A percentile compares a stretch with the other conserved stretches of the same genome.
Conservation (phyloP, 2,888 invertebrate species). For the Taphrorychus bicolor region DNA sequence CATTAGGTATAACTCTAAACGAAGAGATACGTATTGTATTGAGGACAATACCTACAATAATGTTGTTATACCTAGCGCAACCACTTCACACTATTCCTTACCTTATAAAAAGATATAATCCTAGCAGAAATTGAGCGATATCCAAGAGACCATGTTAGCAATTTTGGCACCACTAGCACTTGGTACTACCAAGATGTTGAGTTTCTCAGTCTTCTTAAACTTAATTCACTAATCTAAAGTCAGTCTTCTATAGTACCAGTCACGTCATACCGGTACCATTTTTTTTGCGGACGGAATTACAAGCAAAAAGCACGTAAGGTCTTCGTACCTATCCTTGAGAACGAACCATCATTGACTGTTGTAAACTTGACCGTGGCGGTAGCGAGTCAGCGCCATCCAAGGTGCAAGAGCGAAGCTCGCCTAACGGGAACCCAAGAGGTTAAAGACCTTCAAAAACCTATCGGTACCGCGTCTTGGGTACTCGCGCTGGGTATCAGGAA, state of each 20-base stretch:
- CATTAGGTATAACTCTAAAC: neutral
- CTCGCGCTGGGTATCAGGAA: constrained; percentile 23
- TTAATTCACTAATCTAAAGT: neutral
- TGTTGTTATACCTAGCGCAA: too few relatives aligned
- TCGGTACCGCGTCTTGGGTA: constrained; percentile 11
- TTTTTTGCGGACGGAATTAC: neutral
- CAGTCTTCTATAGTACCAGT: neutral
- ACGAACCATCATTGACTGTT: constrained; percentile 55
- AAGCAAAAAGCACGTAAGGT: neutral
- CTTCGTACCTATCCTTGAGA: constrained; percentile 1
- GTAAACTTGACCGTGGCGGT: constrained; percentile 61
- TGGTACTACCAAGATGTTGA: neutral
- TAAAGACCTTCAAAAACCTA: constrained; percentile 58
- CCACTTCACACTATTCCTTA: too few relatives aligned
- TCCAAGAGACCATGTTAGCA: neutral
- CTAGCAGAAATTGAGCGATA: neutral
- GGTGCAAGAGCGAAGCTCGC: constrained; percentile 55
- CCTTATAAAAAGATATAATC: neutral
- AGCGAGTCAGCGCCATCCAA: constrained; percentile 53
- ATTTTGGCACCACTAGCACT: neutral
- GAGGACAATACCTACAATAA: too few relatives aligned
- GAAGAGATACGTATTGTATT: too few relatives aligned
- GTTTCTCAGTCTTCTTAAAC: neutral
- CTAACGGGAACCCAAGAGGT: constrained; percentile 55
- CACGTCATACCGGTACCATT: neutral